Evolutionary conservation across 2,113 vertebrate species (phyloP), one percentile per base, ranked within the genome.

Genomic region (Plecotus auritus): DNA sequence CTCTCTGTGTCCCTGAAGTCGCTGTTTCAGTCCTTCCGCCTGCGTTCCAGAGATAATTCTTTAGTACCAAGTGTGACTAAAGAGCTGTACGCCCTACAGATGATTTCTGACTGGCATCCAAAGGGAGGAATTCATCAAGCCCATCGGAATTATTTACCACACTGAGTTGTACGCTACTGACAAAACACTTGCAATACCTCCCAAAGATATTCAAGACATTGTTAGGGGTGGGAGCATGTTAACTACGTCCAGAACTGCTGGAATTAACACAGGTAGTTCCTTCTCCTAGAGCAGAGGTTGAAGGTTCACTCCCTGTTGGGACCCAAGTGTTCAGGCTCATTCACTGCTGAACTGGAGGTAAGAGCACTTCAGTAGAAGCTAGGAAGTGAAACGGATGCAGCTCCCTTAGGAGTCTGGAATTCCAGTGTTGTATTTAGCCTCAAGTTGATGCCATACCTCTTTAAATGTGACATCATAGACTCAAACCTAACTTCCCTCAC

Each of bases 1-100:
- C 85, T 86, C 93, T 90, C 77, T 37, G 69, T 30, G 92, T 92
- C 96, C 88, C 94, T 76, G 28, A 90, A 91, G 92, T 85, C 95
- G 76, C 90, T 80, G 88, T 56, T 88, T 90, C 92, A 88, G 69
- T 74, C 92, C 92, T 96, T 93, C 80, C 61, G 47, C 77, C 95
- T 97, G 87, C 78, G 56, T 84, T 64, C 66, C 95, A 91, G 81
- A 96, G 90, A 95, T 97, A 95, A 96, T 95, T 94, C 85, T 94
- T 81, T 90, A 91, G 92, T 85, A 82, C 45, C 81, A 74, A 96
- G 76, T 95, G 87, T 90, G 89, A 95, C 89, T 91, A 94, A 84
- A 96, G 91, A 90, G n/a, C 40, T 51, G n/a, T 84, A 40, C 81
- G 56, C 59, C 66, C 59, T 81, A 30, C 73, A 86, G 89, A 96